Evolutionary conservation across 2,888 invertebrate genomes (phyloP), one percentile per base, ranked within the genome.

Genomic region (Smittia aterrima): DNA sequence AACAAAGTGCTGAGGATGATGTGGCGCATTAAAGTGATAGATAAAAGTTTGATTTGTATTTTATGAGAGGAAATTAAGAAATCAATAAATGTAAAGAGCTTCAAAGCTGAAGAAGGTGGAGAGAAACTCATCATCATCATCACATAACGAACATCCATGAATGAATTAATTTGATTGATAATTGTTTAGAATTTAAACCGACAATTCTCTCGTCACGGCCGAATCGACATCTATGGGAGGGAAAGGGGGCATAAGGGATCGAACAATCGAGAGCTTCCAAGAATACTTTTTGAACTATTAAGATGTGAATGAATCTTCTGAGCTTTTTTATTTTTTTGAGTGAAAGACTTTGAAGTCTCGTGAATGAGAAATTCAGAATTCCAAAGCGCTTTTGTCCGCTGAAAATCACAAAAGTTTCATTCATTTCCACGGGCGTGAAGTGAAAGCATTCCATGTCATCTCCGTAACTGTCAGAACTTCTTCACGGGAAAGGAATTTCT

Each of bases 181-280:
- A 64, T 64, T 64, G 25, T 64, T 64, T 64, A 1, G 27, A n/a
- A 27, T 64, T 64, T 20, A 64, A 64, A 25, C 64, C 64, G 64
- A 64, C 25, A 64, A 27, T 64, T 64, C 20, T 64, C 64, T 64
- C 20, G 64, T 64, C 64, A 64, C 25, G 64, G 7, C n/a, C 64
- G 20, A 64, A 27, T 58, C 58, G 58, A 58, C 58, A 13, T n/a
- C n/a, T n/a, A n/a, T 58, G 58, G 18, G n/a, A 58, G 58, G 3
- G 3, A 18, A 22, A 58, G 3, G 58, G 22, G 22, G 58, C 22
- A 2, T 22, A 20, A 20, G 22, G 18, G 22, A 58, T 13, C 47
- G 47, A 47, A 47, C 47, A 6, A 32, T 32, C 9, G 32, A 9
- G 32, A 32, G 32, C 32, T 32, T 32, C 32, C 32, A 32, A 32